phyloP scores from a whole-genome alignment of 1,140 invertebrate genomes.

The Goniozus legneri region DNA sequence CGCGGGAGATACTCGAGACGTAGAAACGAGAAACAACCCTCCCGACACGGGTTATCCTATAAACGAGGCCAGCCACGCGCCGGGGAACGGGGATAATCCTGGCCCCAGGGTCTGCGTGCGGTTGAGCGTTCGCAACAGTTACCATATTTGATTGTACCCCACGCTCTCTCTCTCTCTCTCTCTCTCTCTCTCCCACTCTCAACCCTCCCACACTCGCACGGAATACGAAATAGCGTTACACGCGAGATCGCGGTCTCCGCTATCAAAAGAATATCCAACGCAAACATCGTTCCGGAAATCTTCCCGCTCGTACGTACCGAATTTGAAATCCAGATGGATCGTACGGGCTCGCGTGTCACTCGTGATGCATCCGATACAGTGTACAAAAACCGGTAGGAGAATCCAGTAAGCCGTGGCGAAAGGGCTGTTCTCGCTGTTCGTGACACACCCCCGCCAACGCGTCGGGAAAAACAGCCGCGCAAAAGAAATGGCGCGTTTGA shows the following conservation, averaged over 20 bases:
- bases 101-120: slow-evolving; percentile 48
- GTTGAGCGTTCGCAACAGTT: slow-evolving; percentile 52
- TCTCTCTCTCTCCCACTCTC: slow-evolving; percentile 19
- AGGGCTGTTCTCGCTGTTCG: slow-evolving; percentile 28
- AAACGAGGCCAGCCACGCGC: slow-evolving; percentile 40
- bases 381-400: too few relatives aligned
- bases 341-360: too few relatives aligned
- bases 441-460: slow-evolving; percentile 32
- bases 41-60: slow-evolving; percentile 48
- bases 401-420: too few relatives aligned
- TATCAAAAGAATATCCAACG: too few relatives aligned
- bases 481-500: slow-evolving; percentile 51
- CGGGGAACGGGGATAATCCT: slow-evolving; percentile 40
- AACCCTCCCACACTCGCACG: slow-evolving; percentile 1
- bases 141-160: slow-evolving; percentile 50
- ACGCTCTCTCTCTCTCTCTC: slow-evolving; percentile 19
- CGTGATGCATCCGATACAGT: too few relatives aligned
- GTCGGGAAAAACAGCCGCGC: slow-evolving; percentile 22
- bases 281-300: too few relatives aligned
- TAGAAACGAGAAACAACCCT: slow-evolving; percentile 29
- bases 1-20: slow-evolving; percentile 8
- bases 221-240: slow-evolving; percentile 34
- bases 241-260: too few relatives aligned
- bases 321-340: too few relatives aligned
- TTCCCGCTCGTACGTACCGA: too few relatives aligned